These are phyloP conservation scores for Sinocyclocheilus rhinocerous DNA, from an alignment of 2,113 vertebrate genomes.

Conservation along the genomic window DNA sequence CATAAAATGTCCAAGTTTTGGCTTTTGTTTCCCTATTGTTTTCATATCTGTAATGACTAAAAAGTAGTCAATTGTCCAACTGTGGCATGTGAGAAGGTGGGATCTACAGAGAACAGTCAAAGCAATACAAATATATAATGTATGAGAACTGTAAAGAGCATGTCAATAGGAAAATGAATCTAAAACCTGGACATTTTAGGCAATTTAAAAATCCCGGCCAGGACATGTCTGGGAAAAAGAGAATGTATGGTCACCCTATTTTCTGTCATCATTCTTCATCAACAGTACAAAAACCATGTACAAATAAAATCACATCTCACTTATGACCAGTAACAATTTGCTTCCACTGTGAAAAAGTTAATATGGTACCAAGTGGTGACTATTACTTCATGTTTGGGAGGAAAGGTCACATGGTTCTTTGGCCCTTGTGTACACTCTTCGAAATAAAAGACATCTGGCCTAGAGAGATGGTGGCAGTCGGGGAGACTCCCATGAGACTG, in stretches of 20 bases:
- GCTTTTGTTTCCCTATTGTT: too few species aligned
- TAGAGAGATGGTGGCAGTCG: slow-evolving; percentile 22
- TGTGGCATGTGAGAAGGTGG: too few species aligned
- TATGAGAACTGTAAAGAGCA: too few species aligned
- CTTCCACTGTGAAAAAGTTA: neutral
- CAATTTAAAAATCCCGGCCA: neutral
- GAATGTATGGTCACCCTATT: neutral
- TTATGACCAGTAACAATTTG: neutral
- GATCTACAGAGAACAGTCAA: too few species aligned
- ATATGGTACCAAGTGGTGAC: neutral
- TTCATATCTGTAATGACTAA: too few species aligned
- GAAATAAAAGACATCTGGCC: slow-evolving; percentile 43
- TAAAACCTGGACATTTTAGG: neutral
- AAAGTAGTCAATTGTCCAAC: too few species aligned
- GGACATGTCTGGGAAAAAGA: neutral
- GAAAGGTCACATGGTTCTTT: slow-evolving; percentile 13
- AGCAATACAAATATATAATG: too few species aligned
- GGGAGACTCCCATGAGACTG: neutral
- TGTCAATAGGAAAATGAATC: too few species aligned
- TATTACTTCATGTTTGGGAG: neutral
- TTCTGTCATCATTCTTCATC: neutral
- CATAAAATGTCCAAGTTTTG: too few species aligned
- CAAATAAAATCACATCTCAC: neutral
- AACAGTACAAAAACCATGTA: neutral
- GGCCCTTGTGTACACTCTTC: neutral